These are phyloP conservation scores for Scomberomorus guttatus DNA, from an alignment of 2,797 vertebrate genomes.

Conservation along the genomic window DNA sequence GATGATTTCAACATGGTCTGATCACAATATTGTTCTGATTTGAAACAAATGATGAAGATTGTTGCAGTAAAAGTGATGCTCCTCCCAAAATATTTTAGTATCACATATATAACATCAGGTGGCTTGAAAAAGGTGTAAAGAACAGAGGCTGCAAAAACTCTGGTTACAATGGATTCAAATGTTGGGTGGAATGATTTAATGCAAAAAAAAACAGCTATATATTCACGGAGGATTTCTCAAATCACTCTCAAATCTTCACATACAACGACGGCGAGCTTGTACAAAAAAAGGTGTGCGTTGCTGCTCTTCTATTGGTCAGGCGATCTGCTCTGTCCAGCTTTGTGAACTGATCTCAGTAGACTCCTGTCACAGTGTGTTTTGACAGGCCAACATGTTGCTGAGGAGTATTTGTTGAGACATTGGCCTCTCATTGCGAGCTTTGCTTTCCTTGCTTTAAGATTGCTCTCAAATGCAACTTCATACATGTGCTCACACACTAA, in stretches of 20 bases:
- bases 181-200: not conserved
- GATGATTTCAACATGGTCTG: not conserved
- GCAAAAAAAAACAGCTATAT: not conserved
- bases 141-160: not conserved
- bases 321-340: slow-evolving; percentile 14
- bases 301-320: not conserved
- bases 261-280: not conserved
- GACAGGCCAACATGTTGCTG: not conserved
- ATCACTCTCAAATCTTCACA: not conserved
- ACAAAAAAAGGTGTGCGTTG: not conserved
- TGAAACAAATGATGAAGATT: not conserved
- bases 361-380: not conserved
- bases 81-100: not conserved
- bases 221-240: not conserved
- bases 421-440: not conserved
- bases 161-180: not conserved
- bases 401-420: slow-evolving; percentile 10
- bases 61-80: not conserved
- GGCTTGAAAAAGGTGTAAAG: not conserved
- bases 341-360: not conserved
- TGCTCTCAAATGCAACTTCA: slow-evolving; percentile 2
- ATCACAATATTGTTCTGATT: not conserved
- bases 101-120: not conserved
- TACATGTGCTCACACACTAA: not conserved
- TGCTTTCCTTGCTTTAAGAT: not conserved